Evolutionary conservation across 2,797 vertebrate species (phyloP).

Genomic region (Malurus splendens): DNA sequence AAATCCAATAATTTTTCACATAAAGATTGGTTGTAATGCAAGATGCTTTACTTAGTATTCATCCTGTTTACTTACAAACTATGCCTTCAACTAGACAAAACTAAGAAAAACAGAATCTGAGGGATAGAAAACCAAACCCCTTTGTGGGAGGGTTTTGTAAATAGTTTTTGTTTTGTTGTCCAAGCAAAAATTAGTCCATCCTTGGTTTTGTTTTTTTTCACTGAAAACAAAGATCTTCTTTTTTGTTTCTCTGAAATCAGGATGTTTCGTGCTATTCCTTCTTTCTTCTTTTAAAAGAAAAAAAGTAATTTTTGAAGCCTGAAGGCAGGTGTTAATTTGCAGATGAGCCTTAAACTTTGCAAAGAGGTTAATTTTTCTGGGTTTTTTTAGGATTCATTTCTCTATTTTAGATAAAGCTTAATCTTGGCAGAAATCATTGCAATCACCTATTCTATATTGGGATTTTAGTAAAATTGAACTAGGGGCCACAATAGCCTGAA

Average conservation of each 20-base stretch:
- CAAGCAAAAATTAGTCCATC: rapidly evolving
- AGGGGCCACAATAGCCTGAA: background rate
- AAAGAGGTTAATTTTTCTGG: background rate
- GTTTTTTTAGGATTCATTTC: background rate
- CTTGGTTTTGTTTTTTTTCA: background rate
- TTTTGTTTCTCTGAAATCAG: background rate
- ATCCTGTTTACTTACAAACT: background rate
- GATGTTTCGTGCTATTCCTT: background rate
- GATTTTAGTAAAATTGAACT: background rate
- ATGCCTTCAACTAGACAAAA: background rate
- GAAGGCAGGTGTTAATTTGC: background rate
- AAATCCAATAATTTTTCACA: background rate
- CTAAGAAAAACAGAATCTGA: background rate
- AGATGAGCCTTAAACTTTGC: background rate
- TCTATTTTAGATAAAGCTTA: background rate
- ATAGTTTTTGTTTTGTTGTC: background rate
- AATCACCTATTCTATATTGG: background rate
- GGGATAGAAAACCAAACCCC: rapidly evolving
- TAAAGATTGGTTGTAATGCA: background rate
- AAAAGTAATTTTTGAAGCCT: background rate
- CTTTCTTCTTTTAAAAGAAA: background rate
- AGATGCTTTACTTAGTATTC: background rate
- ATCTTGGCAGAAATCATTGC: background rate
- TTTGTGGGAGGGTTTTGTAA: background rate
- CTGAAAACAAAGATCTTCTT: background rate